Base-by-base conservation (phyloP, 2,888 invertebrate species). In the Cephus runcator region DNA sequence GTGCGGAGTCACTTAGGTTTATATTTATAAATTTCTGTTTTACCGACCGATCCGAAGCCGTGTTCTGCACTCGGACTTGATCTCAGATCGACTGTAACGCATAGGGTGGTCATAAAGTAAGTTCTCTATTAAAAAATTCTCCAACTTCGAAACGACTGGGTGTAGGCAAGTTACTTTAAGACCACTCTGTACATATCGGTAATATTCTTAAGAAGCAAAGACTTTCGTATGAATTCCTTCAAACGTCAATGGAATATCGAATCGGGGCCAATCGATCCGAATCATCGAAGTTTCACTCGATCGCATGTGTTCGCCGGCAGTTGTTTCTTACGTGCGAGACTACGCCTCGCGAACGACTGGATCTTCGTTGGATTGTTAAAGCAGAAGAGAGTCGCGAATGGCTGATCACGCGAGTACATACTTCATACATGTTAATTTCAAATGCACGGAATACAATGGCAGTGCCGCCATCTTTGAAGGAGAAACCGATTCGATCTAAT, bases 271-370 rank as follows among this genome's bases (percentile, higher is more conserved):
- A 77, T 78, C 79, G 77, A 78, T 76, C 56, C 75, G 76, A 79
- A 80, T 76, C 75, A 79, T 77, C 69, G 71, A 76, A 76, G 75
- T 81, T 81, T 78, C 77, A 81, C 79, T 78, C 79, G 78, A 79
- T 78, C 75, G 76, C 76, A 40, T 76, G 71, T 79, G 71, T 31
- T 75, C 40, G 73, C n/a, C 35, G 35, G 35, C n/a, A 40, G 11
- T 15, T 73, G 40, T 75, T 56, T 15, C 15, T 40, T 40, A 40
- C 23, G 23, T 40, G 23, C 15, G 6, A 9, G 40, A 40, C 40
- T 15, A 4, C 1, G 40, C 4, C 23, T 1, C 15, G 6, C 56
- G 23, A 56, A 23, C 23, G 23, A 9, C 23, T 56, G 23, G 23
- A 56, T 56, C 56, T 23, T 56, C 9, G 23, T 23, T 9, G 2